Percentiles rank a stretch among this genome's conserved stretches.
Conservation (phyloP, 2,888 invertebrate species). For the Stenodera caucasica region DNA sequence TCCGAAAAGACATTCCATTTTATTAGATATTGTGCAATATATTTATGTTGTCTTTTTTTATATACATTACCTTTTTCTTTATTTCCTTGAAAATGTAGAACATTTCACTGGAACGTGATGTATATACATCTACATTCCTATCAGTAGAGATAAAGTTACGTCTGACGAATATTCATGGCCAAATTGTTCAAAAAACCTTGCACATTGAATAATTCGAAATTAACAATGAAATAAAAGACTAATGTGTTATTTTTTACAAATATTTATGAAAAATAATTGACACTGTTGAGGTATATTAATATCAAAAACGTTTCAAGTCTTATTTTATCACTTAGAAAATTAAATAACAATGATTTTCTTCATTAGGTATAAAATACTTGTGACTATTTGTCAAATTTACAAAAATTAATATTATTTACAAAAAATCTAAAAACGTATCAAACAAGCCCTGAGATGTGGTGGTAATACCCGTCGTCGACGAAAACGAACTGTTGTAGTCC, state of each 20-base stretch:
- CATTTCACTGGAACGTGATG: background rate
- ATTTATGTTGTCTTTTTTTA: too few relatives aligned
- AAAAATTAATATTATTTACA: background rate
- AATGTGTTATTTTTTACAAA: background rate
- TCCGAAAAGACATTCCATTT: background rate
- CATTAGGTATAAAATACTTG: too few relatives aligned
- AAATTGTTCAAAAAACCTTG: too few relatives aligned
- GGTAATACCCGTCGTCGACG: background rate
- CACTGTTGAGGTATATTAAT: background rate
- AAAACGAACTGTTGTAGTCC: background rate
- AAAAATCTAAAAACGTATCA: constrained; percentile 1
- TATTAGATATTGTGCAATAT: too few relatives aligned
- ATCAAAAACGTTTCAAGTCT: background rate
- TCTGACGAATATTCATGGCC: background rate
- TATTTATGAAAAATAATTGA: background rate
- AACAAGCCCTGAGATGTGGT: background rate
- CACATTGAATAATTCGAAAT: too few relatives aligned
- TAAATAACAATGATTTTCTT: constrained; percentile 2
- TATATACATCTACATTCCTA: background rate
- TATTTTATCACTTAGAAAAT: background rate
- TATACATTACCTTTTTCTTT: too few relatives aligned
- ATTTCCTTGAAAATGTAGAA: background rate
- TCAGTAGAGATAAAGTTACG: background rate
- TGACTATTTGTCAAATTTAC: background rate
- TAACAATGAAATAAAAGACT: too few relatives aligned